Percentiles rank a stretch among this genome's conserved stretches.
phyloP scores from a whole-genome alignment of 1,140 invertebrate genomes.

The Diorhabda sublineata region DNA sequence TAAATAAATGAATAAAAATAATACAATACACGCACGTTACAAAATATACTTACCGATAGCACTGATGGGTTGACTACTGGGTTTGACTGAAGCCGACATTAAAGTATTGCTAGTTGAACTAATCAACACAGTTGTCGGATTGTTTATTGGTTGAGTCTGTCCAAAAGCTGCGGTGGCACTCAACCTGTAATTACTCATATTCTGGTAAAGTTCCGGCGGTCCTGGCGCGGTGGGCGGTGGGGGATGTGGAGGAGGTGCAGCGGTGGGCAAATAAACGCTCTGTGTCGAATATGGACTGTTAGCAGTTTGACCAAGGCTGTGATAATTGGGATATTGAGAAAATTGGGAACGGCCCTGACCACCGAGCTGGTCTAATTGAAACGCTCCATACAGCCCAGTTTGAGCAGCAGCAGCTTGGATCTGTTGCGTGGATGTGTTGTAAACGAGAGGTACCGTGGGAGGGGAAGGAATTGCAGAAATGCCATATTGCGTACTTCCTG shows the following conservation, averaged over 20 bases:
- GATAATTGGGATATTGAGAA: conserved; percentile 61
- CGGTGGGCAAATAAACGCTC: conserved; percentile 60
- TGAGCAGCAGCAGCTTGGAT: conserved; percentile 57
- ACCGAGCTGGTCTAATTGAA: conserved; percentile 58
- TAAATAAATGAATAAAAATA: conserved; percentile 14
- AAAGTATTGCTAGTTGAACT: conserved; percentile 82
- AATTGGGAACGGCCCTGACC: conserved; percentile 59
- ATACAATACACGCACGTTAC: not conserved
- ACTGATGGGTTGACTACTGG: conserved; percentile 75
- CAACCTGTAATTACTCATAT: conserved; percentile 54
- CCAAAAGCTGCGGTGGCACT: conserved; percentile 63
- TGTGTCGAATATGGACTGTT: conserved; percentile 63
- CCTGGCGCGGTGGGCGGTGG: conserved; percentile 53
- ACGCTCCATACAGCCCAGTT: conserved; percentile 70
- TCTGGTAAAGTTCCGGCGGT: conserved; percentile 76
- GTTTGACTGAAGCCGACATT: conserved; percentile 86
- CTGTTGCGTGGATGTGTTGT: conserved; percentile 67
- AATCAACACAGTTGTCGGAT: conserved; percentile 83
- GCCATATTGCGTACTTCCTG: conserved; percentile 58
- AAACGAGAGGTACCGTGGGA: conserved; percentile 61
- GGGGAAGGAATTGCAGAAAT: conserved; percentile 80
- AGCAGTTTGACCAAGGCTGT: conserved; percentile 49
- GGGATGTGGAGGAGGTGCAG: conserved; percentile 53
- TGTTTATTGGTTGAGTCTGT: conserved; percentile 74
- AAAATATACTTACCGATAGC: conserved; percentile 60